Percentiles rank a stretch among this genome's conserved stretches.
phyloP scores from a whole-genome alignment of 2,113 vertebrate species.

The Machaerirhynchus nigripectus region DNA sequence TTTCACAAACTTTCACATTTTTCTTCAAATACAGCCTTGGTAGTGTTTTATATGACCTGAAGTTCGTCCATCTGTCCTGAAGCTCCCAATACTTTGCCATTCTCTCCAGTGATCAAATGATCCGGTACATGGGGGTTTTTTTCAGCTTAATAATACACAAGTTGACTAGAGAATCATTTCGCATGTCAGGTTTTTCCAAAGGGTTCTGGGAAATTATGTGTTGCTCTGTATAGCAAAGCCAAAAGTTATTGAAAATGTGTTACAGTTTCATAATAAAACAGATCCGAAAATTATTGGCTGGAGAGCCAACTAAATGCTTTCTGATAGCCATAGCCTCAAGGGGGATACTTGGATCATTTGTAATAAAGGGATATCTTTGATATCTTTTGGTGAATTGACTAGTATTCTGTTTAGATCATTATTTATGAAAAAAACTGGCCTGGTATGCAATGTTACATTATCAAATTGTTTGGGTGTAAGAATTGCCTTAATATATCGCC shows the following conservation, averaged over 20 bases:
- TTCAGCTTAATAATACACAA: conserved; percentile 52
- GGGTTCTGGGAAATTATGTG: conserved; percentile 68
- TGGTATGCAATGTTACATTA: conserved; percentile 10
- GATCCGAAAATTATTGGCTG: conserved; percentile 59
- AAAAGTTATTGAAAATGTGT: conserved; percentile 73
- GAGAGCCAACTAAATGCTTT: conserved; percentile 68
- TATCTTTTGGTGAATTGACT: conserved; percentile 70
- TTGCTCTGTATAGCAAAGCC: conserved; percentile 59
- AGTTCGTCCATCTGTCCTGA: conserved; percentile 71
- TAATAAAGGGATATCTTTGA: conserved; percentile 64
- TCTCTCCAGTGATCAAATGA: conserved; percentile 56
- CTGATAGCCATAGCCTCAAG: conserved; percentile 62
- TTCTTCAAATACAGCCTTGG: conserved; percentile 61
- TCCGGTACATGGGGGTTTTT: background rate
- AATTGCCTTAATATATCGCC: conserved; percentile 27
- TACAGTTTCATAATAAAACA: conserved; percentile 68
- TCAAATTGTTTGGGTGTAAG: conserved; percentile 42
- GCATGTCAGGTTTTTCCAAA: conserved; percentile 66
- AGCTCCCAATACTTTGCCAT: conserved; percentile 55
- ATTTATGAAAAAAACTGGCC: conserved; percentile 64
- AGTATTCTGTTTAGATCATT: conserved; percentile 64
- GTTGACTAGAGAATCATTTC: conserved; percentile 67
- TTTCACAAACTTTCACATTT: conserved; percentile 61
- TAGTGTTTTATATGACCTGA: conserved; percentile 64
- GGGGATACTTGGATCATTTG: conserved; percentile 65